phyloP scores from a whole-genome alignment of 2,113 vertebrate genomes.

The Passer montanus region DNA sequence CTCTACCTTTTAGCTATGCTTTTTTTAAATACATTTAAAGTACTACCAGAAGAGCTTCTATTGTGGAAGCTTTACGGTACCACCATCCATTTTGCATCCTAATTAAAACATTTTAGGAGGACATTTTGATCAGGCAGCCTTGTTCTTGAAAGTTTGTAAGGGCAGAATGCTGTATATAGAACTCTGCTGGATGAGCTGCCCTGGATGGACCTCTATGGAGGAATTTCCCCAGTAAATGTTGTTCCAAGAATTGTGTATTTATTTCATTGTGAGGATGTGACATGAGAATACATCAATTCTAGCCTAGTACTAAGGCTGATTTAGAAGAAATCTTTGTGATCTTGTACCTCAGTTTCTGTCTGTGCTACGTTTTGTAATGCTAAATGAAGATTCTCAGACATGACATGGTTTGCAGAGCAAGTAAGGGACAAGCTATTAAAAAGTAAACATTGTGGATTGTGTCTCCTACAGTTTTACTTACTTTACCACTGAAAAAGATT shows the following conservation, averaged over 20 bases:
- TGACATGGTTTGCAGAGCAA: background rate
- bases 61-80: background rate
- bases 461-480: background rate
- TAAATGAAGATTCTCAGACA: background rate
- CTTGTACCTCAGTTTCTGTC: background rate
- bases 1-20: background rate
- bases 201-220: background rate
- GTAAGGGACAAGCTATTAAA: background rate
- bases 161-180: background rate
- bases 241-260: background rate
- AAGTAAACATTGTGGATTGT: background rate
- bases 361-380: background rate
- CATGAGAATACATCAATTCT: background rate
- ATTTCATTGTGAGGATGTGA: background rate
- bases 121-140: background rate
- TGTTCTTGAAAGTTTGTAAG: background rate
- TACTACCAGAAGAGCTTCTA: background rate
- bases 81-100: background rate
- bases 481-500: background rate
- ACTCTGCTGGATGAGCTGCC: background rate
- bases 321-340: background rate
- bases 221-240: background rate
- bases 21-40: background rate
- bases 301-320: background rate
- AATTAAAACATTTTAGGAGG: background rate